Percentiles rank a stretch among this genome's conserved stretches.
phyloP scores from a whole-genome alignment of 2,888 invertebrate species.

The Mayetiola destructor region DNA sequence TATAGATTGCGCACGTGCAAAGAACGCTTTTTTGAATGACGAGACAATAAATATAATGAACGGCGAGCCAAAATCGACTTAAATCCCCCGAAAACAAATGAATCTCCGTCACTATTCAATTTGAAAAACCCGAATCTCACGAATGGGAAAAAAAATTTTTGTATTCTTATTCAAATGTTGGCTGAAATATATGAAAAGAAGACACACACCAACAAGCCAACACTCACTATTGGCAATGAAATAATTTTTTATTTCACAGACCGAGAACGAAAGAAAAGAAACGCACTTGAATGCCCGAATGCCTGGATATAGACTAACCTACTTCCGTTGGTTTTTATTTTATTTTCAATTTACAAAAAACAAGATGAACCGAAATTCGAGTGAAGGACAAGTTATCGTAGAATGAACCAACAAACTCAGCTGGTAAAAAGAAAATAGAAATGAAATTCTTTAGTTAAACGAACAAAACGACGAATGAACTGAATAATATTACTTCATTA shows the following conservation, averaged over 20 bases:
- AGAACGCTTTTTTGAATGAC: slow-evolving; percentile 5
- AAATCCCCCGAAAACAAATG: no score
- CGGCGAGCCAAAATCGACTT: no score
- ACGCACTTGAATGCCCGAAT: not conserved
- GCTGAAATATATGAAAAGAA: not conserved
- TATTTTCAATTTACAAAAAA: no score
- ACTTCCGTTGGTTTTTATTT: slow-evolving; percentile 10
- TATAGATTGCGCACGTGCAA: not conserved
- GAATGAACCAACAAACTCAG: not conserved
- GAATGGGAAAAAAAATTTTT: no score
- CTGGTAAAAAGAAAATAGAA: not conserved
- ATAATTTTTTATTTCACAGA: not conserved
- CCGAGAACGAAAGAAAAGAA: not conserved
- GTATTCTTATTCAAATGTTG: no score
- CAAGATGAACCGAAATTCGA: no score
- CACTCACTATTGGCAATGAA: slow-evolving; percentile 10
- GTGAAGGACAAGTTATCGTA: slow-evolving; percentile 1
- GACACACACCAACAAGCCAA: slow-evolving; percentile 4
- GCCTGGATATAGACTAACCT: not conserved
- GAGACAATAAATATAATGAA: no score
- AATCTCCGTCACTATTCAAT: no score
- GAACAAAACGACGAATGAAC: no score
- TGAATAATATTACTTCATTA: no score
- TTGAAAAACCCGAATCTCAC: no score
- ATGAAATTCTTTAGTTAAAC: not conserved